Evolutionary conservation across 2,888 invertebrate species (phyloP).

Genomic region (Hypena proboscidalis): DNA sequence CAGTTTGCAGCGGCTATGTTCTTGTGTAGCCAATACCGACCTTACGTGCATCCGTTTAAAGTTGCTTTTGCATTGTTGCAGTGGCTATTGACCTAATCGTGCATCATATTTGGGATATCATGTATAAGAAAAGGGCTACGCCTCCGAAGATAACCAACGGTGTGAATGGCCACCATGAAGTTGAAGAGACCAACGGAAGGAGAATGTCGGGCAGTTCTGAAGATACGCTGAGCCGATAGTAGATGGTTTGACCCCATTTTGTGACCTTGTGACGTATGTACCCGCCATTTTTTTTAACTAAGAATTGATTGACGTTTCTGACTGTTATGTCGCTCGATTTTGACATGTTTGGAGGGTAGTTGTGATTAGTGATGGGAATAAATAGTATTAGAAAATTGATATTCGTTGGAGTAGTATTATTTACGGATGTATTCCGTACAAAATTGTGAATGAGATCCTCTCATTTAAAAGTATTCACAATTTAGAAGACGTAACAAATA

Average conservation of each 20-base stretch:
- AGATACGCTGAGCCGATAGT: slow-evolving; percentile 83
- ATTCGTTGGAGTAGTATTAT: neutral
- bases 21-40: slow-evolving; percentile 70
- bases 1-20: slow-evolving; percentile 85
- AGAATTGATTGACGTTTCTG: neutral
- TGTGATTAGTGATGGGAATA: neutral
- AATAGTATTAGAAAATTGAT: neutral
- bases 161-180: slow-evolving; percentile 69
- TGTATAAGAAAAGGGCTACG: slow-evolving; percentile 85
- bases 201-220: slow-evolving; percentile 78
- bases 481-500: no score
- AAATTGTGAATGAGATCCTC: neutral
- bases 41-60: slow-evolving; percentile 35
- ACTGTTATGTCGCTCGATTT: slow-evolving; percentile 1
- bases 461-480: no score
- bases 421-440: neutral
- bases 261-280: slow-evolving; percentile 34
- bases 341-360: neutral
- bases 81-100: slow-evolving; percentile 99
- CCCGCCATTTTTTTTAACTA: slow-evolving; percentile 2
- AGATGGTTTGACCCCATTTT: slow-evolving; percentile 11
- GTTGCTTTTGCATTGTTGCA: slow-evolving; percentile 88
- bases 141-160: slow-evolving; percentile 62
- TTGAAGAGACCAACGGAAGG: slow-evolving; percentile 63
- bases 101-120: slow-evolving; percentile 99